phyloP scores from a whole-genome alignment of 2,113 vertebrate genomes.

The Myotis brandtii region DNA sequence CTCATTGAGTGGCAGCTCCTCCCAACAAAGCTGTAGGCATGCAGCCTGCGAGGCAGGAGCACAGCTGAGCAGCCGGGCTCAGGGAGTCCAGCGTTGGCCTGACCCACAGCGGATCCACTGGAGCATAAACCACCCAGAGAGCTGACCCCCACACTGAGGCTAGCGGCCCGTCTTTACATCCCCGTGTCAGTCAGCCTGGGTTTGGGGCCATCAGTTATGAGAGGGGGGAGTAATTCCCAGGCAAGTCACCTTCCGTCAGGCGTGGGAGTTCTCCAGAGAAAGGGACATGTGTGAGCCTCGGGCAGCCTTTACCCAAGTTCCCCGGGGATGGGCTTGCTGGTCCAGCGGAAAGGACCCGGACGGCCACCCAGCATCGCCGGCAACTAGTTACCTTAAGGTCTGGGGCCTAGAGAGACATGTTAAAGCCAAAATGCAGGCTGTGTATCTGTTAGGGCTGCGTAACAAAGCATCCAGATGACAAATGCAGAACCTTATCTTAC shows the following conservation, averaged over 20 bases:
- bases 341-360: accelerated
- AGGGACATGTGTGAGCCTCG: no score
- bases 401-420: background rate
- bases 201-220: background rate
- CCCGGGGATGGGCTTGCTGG: background rate
- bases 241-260: background rate
- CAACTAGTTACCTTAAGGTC: accelerated
- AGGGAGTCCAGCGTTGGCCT: background rate
- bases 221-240: background rate
- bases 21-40: no score
- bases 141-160: background rate
- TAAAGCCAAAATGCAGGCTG: background rate
- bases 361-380: no score
- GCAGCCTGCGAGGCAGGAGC: background rate
- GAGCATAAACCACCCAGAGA: no score
- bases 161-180: accelerated
- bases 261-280: background rate
- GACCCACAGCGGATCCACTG: background rate
- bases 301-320: no score
- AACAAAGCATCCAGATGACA: no score
- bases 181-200: no score
- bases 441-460: background rate
- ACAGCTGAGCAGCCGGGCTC: background rate
- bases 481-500: background rate
- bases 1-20: background rate